phyloP scores from a whole-genome alignment of 2,888 invertebrate species.

The Argyra leucocephala region DNA sequence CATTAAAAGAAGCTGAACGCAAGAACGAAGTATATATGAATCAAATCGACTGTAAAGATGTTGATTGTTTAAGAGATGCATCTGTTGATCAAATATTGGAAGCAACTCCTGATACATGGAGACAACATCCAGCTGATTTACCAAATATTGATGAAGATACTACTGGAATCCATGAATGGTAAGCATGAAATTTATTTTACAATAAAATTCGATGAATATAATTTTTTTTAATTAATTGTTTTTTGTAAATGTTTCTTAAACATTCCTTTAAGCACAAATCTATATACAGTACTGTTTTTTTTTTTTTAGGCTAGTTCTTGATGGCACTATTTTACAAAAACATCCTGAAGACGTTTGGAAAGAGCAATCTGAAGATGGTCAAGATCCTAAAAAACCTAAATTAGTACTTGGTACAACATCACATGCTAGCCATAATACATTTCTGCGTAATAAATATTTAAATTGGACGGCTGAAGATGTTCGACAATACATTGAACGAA shows the following conservation, averaged over 20 bases:
- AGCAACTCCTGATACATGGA: conserved; percentile 65
- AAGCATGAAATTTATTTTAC: too few species aligned
- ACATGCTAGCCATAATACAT: conserved; percentile 59
- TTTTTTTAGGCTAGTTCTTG: conserved; percentile 49
- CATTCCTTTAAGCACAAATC: too few species aligned
- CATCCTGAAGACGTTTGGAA: conserved; percentile 59
- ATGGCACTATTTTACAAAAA: conserved; percentile 58
- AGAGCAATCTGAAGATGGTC: conserved; percentile 36
- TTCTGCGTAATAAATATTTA: conserved; percentile 50
- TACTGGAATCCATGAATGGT: conserved; percentile 58
- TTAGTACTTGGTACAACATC: conserved; percentile 66
- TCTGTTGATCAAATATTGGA: conserved; percentile 53
- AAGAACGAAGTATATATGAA: conserved; percentile 54
- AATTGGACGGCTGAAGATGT: conserved; percentile 60
- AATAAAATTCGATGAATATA: too few species aligned
- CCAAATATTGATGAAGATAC: conserved; percentile 49
- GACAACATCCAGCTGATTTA: conserved; percentile 49
- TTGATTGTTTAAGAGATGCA: conserved; percentile 50
- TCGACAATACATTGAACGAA: conserved; percentile 50
- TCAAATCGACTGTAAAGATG: conserved; percentile 49
- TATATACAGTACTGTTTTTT: too few species aligned
- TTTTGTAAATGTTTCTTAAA: too few species aligned
- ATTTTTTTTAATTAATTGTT: too few species aligned
- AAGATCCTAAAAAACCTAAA: conserved; percentile 42
- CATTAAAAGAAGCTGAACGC: conserved; percentile 52